These are phyloP conservation scores for Cepaea hortensis DNA, from an alignment of 2,888 invertebrate species.

Conservation along the genomic window DNA sequence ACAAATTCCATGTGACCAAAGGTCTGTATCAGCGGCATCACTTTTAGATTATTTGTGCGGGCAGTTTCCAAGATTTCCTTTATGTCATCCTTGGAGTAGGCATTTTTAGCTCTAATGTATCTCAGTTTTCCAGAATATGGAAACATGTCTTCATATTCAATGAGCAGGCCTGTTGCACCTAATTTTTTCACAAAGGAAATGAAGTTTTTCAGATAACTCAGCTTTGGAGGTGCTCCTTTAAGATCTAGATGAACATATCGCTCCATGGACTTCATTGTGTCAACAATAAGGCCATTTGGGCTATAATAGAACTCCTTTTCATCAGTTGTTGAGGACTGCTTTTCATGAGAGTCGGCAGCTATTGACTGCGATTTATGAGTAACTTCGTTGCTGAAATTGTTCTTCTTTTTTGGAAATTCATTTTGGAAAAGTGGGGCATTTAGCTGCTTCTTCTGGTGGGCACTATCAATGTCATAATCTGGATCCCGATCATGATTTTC, in stretches of 20 bases:
- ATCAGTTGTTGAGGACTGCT: neutral
- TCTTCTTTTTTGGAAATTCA: neutral
- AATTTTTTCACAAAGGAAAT: conserved; percentile 69
- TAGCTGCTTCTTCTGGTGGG: neutral
- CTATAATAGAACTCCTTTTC: neutral
- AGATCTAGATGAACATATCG: conserved; percentile 87
- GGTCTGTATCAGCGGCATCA: conserved; percentile 88
- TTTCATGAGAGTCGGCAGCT: neutral
- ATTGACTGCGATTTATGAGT: neutral
- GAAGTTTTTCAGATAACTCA: conserved; percentile 77
- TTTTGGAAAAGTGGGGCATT: neutral
- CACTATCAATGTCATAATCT: conserved; percentile 12
- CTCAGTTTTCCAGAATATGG: conserved; percentile 82
- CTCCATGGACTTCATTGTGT: conserved; percentile 49
- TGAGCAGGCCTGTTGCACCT: conserved; percentile 85
- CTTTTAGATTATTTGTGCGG: conserved; percentile 80
- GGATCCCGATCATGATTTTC: conserved; percentile 25
- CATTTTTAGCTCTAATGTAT: conserved; percentile 79
- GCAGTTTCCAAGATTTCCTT: conserved; percentile 82
- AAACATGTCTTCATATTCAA: conserved; percentile 93
- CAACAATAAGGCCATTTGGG: conserved; percentile 4
- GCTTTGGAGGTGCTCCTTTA: conserved; percentile 87
- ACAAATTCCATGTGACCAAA: conserved; percentile 89
- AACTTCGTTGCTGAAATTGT: neutral
- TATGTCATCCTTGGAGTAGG: conserved; percentile 60